Percentiles rank a stretch among this genome's conserved stretches.
phyloP scores from a whole-genome alignment of 2,113 vertebrate genomes.

The Talpa occidentalis region DNA sequence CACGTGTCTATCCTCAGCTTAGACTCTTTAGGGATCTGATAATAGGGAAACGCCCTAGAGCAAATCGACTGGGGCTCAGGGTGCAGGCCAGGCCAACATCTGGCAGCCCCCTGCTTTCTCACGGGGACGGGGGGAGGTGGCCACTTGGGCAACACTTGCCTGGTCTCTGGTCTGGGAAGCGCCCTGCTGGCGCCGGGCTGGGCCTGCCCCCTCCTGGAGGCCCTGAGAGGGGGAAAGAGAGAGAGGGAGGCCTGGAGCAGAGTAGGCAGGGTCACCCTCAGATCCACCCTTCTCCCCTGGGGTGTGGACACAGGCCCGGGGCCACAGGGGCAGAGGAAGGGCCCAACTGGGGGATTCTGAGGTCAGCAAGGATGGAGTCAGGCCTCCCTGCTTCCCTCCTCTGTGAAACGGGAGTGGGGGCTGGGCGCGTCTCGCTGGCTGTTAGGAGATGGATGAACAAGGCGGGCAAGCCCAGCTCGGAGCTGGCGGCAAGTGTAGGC shows the following conservation, averaged over 20 bases:
- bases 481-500: accelerated
- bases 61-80: background rate
- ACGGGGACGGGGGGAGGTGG: background rate
- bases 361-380: background rate
- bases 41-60: background rate
- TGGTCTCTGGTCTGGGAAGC: constrained; percentile 82
- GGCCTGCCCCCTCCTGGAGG: constrained; percentile 67
- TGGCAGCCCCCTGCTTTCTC: background rate
- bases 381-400: background rate
- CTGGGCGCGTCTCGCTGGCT: accelerated
- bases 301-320: background rate
- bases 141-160: constrained; percentile 57
- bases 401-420: background rate
- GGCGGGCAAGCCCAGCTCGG: background rate
- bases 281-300: accelerated
- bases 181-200: background rate
- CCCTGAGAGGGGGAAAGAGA: constrained; percentile 54
- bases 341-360: accelerated
- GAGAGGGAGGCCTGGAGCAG: background rate
- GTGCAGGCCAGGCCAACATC: background rate
- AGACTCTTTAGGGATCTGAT: background rate
- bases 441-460: accelerated
- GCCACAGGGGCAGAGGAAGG: background rate
- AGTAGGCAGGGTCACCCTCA: accelerated
- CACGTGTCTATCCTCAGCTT: too few relatives aligned